Base-by-base conservation (phyloP, 2,113 vertebrate species). In the Thryonomys swinderianus region DNA sequence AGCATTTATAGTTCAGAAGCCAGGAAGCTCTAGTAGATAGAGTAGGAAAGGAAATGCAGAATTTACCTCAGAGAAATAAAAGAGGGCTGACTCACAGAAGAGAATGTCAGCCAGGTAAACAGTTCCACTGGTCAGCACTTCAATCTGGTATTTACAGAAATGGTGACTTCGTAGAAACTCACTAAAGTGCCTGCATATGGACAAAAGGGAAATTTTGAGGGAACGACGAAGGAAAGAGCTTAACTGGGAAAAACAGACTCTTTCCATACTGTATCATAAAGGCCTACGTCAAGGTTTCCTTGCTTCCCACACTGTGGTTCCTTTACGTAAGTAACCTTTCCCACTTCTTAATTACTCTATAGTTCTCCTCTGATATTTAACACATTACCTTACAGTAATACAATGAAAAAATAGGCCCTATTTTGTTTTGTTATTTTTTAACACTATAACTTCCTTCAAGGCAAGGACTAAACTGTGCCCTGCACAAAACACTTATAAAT, bases 131-230 rank as follows among this genome's bases (percentile, higher is more conserved):
- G 99, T 99, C 99, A 99, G 99, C 98, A 99, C 99, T 99, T 99
- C 99, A 51, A 99, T 99, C 99, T 99, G 99, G 97, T 99, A 99
- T 99, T 99, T 99, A 98, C 99, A 99, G 99, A 99, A 99, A 98
- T 99, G 99, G 95, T 99, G 99, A 98, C 99, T 99, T 92, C 99
- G 98, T 97, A 99, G 97, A 98, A 99, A 99, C 96, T 99, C 99
- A 78, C 96, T 99, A 99, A 99, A 99, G 99, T 99, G 99, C 99
- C 99, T 99, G 98, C 88, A 97, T 2, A 73, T 62, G 74, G 93
- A 96, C 0, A 98, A 95, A 97, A 91, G 86, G 81, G 57, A 95
- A 84, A 91, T 86, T 94, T 81, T 97, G 95, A 98, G 80, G 95
- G 83, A 91, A 86, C 0, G 10, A 96, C 34, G 59, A 69, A 94